These are phyloP conservation scores for Macquaria australasica DNA, from an alignment of 2,113 vertebrate genomes.

Conservation along the genomic window DNA sequence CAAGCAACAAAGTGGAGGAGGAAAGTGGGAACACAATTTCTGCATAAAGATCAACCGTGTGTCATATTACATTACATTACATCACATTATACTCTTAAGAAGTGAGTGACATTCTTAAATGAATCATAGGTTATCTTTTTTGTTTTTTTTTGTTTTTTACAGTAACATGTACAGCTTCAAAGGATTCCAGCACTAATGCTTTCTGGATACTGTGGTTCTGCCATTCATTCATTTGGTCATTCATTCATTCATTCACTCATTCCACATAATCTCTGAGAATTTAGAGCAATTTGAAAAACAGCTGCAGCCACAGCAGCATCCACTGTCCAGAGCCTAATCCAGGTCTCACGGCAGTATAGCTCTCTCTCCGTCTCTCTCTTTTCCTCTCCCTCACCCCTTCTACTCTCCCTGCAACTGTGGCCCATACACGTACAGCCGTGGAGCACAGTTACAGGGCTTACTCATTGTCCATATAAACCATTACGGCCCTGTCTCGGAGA, in stretches of 20 bases:
- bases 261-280: conserved; percentile 83
- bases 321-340: conserved; percentile 79
- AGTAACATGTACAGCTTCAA: conserved; percentile 2
- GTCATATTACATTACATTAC: background rate
- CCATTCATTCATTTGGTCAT: conserved; percentile 62
- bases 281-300: conserved; percentile 83
- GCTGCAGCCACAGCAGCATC: conserved; percentile 71
- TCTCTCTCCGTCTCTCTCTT: conserved; percentile 35
- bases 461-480: conserved; percentile 71
- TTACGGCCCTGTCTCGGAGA: conserved; percentile 62
- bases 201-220: conserved; percentile 31
- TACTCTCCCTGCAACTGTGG: conserved; percentile 23
- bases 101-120: background rate
- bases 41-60: background rate
- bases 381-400: conserved; percentile 27
- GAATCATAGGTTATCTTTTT: background rate
- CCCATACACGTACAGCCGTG: conserved; percentile 29
- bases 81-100: background rate
- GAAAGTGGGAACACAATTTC: conserved; percentile 5
- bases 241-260: conserved; percentile 71
- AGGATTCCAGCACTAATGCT: background rate
- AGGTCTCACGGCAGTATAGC: conserved; percentile 73
- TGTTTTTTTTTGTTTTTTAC: background rate
- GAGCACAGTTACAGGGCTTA: conserved; percentile 62
- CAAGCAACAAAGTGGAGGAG: conserved; percentile 17